Evolutionary conservation across 1,140 invertebrate genomes (phyloP), one percentile per base, ranked within the genome.

Genomic region (Papilio xuthus): DNA sequence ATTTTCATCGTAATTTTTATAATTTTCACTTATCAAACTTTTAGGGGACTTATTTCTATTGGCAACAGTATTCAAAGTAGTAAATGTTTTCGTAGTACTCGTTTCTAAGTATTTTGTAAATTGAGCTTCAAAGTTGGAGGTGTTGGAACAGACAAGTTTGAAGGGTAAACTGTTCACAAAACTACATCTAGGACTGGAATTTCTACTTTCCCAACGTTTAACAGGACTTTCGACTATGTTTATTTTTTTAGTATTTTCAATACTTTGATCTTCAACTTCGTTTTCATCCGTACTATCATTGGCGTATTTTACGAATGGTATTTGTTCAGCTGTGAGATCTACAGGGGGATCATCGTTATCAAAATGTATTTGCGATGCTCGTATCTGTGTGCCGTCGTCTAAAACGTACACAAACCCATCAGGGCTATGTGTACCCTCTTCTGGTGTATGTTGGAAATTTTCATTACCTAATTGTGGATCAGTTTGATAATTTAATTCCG

Each of bases 301-400:
- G 50, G 80, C 85, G 37, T 90, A 90, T 81, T 90, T 90, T 7
- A 92, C 81, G 69, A 93, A 93, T 8, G 92, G 92, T 80, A 93
- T 88, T 73, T 89, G 86, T 70, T 91, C 91, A 4, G 83, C 82
- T 23, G 88, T 89, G 8, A 93, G 80, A 77, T 93, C 91, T 44
- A 90, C 79, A 28, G 85, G 80, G 0, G 88, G 85, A 76, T 93
- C 91, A 53, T 93, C 92, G 78, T 93, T 93, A 50, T 93, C 91
- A 70, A 93, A 93, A 79, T 93, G 92, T 85, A 93, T 93, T 83
- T 93, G 92, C 3, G 91, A 93, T 0, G 92, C 90, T 18, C 87
- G 83, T 32, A 93, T 93, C 83, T 93, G 90, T 9, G 91, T 93
- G 2, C 92, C 92, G 50, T 93, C 92, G 72, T 92, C 89, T 60